These are phyloP conservation scores for Semnopithecus entellus DNA, from an alignment of 2,113 vertebrate species.

Conservation along the genomic window DNA sequence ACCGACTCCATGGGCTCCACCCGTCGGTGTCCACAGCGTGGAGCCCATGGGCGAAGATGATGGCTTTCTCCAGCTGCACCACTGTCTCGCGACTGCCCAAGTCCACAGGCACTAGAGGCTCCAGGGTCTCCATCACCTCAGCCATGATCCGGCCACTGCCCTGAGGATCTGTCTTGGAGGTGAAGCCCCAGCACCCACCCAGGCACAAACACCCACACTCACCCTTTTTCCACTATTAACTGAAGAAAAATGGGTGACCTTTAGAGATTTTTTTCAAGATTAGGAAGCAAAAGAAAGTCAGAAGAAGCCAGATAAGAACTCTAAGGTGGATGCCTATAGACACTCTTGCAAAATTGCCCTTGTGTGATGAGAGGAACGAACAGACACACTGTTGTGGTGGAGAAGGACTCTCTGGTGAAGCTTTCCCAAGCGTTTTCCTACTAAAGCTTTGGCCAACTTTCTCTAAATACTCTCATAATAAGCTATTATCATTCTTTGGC, in stretches of 20 bases:
- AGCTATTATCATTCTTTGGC: neutral
- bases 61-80: slow-evolving; percentile 88
- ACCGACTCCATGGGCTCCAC: slow-evolving; percentile 94
- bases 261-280: neutral
- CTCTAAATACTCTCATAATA: neutral
- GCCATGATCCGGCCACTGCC: neutral
- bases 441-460: neutral
- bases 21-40: slow-evolving; percentile 85
- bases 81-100: slow-evolving; percentile 91
- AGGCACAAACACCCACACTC: neutral
- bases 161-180: neutral
- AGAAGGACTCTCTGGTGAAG: neutral
- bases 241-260: neutral
- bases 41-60: slow-evolving; percentile 92
- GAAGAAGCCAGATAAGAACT: neutral
- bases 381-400: neutral
- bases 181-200: neutral
- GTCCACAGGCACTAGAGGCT: slow-evolving; percentile 92
- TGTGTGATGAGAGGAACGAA: neutral
- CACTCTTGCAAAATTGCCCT: neutral
- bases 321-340: neutral
- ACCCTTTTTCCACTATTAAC: neutral
- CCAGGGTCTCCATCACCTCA: slow-evolving; percentile 89
- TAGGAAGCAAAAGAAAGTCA: neutral
- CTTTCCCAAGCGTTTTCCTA: neutral